These are phyloP conservation scores for Glaucomys volans DNA, from an alignment of 2,113 vertebrate species.

Conservation along the genomic window DNA sequence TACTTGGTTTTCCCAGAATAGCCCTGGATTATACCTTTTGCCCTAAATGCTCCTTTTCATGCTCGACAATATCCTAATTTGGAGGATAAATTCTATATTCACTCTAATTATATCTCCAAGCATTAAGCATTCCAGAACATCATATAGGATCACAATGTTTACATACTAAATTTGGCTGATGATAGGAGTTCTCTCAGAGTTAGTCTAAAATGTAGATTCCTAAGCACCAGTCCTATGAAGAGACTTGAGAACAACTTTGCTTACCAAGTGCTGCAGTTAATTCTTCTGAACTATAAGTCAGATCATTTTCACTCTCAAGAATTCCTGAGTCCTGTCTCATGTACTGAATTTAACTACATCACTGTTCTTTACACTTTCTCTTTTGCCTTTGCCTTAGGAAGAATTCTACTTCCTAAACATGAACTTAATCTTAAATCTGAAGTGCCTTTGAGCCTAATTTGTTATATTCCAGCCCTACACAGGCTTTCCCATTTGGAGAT, in stretches of 20 bases:
- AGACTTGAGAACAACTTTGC: background rate
- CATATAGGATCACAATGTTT: background rate
- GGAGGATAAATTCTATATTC: slow-evolving; percentile 7
- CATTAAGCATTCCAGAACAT: slow-evolving; percentile 11
- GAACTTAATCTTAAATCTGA: background rate
- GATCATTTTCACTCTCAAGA: background rate
- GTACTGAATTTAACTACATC: background rate
- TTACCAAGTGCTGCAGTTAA: background rate
- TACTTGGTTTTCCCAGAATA: background rate
- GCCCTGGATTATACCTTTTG: background rate
- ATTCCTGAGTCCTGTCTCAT: background rate
- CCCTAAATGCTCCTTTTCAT: background rate
- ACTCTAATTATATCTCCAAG: background rate
- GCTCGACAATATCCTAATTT: background rate
- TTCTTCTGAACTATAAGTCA: background rate
- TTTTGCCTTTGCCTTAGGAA: background rate
- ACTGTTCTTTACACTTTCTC: background rate
- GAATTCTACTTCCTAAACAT: background rate
- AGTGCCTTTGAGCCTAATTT: background rate
- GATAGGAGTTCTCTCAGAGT: background rate
- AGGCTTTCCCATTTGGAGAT: background rate
- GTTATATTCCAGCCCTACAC: background rate
- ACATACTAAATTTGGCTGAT: background rate
- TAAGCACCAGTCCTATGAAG: background rate
- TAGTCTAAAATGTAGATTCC: background rate